These are phyloP conservation scores for Lydus trimaculatus DNA, from an alignment of 2,888 invertebrate genomes.

Conservation along the genomic window DNA sequence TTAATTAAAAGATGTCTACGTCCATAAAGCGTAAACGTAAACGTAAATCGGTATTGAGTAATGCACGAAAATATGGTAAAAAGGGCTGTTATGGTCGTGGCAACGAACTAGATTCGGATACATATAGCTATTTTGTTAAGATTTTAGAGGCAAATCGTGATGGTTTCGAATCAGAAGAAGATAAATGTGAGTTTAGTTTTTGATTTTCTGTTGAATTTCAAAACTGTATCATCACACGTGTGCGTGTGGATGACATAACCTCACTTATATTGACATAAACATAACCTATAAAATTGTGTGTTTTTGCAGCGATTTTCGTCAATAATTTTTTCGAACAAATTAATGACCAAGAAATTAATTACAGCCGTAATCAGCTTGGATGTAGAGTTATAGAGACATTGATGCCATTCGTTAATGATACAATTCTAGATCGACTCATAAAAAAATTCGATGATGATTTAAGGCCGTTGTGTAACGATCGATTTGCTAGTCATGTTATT, in stretches of 20 bases:
- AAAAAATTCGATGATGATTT: slow-evolving; percentile 70
- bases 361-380: slow-evolving; percentile 81
- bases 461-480: slow-evolving; percentile 75
- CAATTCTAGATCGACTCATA: slow-evolving; percentile 70
- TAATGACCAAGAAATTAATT: slow-evolving; percentile 72
- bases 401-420: slow-evolving; percentile 71
- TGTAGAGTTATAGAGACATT: slow-evolving; percentile 80
- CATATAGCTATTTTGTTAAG: slow-evolving; percentile 79
- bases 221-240: background rate
- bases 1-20: slow-evolving; percentile 25
- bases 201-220: no score
- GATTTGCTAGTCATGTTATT: slow-evolving; percentile 81
- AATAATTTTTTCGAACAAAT: slow-evolving; percentile 80
- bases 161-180: slow-evolving; percentile 73
- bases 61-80: slow-evolving; percentile 79
- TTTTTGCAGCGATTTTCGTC: slow-evolving; percentile 69
- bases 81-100: slow-evolving; percentile 77
- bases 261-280: slow-evolving; percentile 14
- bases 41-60: slow-evolving; percentile 71
- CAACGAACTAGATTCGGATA: slow-evolving; percentile 72
- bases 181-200: slow-evolving; percentile 68
- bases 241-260: slow-evolving; percentile 11
- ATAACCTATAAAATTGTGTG: slow-evolving; percentile 15
- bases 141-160: slow-evolving; percentile 75
- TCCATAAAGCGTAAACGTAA: slow-evolving; percentile 60